phyloP scores from a whole-genome alignment of 1,140 invertebrate genomes.

The Diuraphis noxia region DNA sequence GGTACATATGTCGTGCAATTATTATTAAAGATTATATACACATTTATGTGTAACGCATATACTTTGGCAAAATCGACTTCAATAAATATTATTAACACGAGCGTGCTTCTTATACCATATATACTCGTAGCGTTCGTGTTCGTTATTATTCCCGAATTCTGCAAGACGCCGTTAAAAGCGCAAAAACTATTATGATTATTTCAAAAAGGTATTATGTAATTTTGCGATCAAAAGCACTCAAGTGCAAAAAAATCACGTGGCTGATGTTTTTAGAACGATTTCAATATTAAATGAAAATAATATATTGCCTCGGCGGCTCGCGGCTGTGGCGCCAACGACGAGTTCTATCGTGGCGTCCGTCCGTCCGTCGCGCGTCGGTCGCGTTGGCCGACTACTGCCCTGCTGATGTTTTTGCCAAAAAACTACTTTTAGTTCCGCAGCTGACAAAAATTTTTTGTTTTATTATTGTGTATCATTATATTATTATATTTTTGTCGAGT shows the following conservation, averaged over 20 bases:
- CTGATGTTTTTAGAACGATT: not conserved
- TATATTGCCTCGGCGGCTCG: not conserved
- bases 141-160: not conserved
- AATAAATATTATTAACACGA: not conserved
- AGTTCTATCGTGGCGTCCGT: not conserved
- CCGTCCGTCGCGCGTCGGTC: not conserved
- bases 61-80: not conserved
- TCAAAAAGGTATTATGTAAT: not conserved
- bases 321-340: not conserved
- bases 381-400: not conserved
- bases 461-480: not conserved
- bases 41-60: not conserved
- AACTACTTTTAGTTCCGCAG: not conserved
- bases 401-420: constrained; percentile 1
- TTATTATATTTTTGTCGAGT: not conserved
- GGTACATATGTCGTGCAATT: not conserved
- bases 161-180: not conserved
- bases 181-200: not conserved
- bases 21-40: not conserved
- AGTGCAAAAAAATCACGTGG: not conserved
- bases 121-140: not conserved
- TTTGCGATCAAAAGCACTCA: not conserved
- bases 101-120: not conserved
- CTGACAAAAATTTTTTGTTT: not conserved
- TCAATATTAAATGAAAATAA: not conserved